Evolutionary conservation across 1,140 invertebrate species (phyloP).

Genomic region (Lasaia peninsularis): DNA sequence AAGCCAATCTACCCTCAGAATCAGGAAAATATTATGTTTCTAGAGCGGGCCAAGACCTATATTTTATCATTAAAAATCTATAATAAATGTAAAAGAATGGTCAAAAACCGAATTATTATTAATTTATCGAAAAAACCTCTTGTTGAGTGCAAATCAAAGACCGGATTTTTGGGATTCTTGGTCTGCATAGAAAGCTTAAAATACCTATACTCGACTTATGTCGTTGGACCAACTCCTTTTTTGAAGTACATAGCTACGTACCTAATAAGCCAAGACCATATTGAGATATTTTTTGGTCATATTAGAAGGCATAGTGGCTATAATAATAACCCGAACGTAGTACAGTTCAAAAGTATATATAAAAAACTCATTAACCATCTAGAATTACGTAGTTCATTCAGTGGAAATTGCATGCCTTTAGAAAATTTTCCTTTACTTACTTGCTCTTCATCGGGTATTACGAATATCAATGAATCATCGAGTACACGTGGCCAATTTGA

Average conservation of each 20-base stretch:
- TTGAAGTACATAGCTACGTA: constrained; percentile 1
- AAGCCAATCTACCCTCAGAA: neutral
- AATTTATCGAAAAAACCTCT: neutral
- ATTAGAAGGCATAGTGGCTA: constrained; percentile 22
- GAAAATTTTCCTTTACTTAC: neutral
- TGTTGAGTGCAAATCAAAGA: constrained; percentile 5
- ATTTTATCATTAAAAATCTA: too few species aligned
- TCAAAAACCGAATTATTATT: neutral
- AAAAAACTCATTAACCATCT: constrained; percentile 1
- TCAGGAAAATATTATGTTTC: neutral
- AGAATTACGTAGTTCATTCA: neutral
- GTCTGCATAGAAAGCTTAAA: constrained; percentile 2
- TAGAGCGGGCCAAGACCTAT: neutral
- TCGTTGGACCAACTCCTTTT: neutral
- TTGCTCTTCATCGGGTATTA: neutral
- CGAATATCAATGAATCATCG: too few species aligned
- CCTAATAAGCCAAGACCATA: constrained; percentile 23
- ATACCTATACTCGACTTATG: neutral
- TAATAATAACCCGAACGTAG: constrained; percentile 26
- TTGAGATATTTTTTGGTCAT: constrained; percentile 24
- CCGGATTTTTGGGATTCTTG: neutral
- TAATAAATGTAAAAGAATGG: neutral
- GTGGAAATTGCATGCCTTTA: neutral
- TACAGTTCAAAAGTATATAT: constrained; percentile 18
- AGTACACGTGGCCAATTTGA: too few species aligned